Conservation (phyloP, 1,140 invertebrate species). For the Dendrolimus kikuchii region DNA sequence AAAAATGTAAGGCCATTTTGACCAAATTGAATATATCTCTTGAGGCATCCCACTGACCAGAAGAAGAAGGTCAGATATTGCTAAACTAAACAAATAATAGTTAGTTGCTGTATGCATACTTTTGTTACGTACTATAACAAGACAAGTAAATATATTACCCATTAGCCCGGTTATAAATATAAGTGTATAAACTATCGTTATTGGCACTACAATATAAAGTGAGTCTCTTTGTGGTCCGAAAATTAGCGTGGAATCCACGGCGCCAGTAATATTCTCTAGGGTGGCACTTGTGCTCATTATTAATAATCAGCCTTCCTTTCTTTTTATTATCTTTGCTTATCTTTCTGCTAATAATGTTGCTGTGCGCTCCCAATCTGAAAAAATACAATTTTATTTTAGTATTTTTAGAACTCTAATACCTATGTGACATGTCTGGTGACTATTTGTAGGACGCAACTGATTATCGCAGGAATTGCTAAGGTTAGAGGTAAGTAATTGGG, state of each 20-base stretch:
- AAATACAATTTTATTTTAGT: neutral
- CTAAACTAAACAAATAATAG: conserved; percentile 94
- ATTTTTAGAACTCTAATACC: too few species aligned
- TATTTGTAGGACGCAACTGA: too few species aligned
- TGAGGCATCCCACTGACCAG: conserved; percentile 86
- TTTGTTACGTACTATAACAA: conserved; percentile 92
- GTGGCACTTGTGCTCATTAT: conserved; percentile 17
- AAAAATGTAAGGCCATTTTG: conserved; percentile 89
- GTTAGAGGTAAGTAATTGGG: too few species aligned
- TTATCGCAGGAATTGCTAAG: too few species aligned
- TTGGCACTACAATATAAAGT: conserved; percentile 82
- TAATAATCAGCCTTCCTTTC: conserved; percentile 9
- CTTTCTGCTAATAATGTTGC: neutral
- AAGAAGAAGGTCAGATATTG: conserved; percentile 92
- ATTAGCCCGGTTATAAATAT: conserved; percentile 91
- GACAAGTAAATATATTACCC: conserved; percentile 93
- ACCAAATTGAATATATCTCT: conserved; percentile 92
- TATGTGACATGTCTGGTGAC: too few species aligned
- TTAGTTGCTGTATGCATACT: conserved; percentile 96
- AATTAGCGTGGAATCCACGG: conserved; percentile 37
- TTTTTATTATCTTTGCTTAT: conserved; percentile 1
- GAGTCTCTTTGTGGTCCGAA: conserved; percentile 75
- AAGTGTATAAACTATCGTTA: conserved; percentile 85
- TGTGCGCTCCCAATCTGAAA: neutral
- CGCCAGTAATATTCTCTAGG: conserved; percentile 17